Percentiles rank a stretch among this genome's conserved stretches.
Evolutionary conservation across 2,113 vertebrate species (phyloP).

Genomic region (Mesitornis unicolor): DNA sequence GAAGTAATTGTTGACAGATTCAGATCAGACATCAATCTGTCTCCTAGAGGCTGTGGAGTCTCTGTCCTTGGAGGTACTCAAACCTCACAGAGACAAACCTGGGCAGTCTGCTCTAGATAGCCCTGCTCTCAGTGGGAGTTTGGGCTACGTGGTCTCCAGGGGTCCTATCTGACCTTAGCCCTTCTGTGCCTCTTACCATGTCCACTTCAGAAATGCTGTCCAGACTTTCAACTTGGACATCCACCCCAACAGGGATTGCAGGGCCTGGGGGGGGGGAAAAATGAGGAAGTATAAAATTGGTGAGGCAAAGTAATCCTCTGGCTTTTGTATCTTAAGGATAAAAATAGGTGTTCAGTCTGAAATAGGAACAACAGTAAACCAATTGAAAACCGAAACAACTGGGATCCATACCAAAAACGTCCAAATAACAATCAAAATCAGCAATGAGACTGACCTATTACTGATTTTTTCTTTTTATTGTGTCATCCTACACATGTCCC

Average conservation of each 20-base stretch:
- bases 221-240: constrained; percentile 94
- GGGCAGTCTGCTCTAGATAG: neutral
- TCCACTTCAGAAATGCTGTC: constrained; percentile 98
- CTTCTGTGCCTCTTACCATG: constrained; percentile 80
- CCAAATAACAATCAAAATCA: neutral
- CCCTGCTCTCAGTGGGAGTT: neutral
- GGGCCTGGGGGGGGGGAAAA: constrained; percentile 77
- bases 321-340: neutral
- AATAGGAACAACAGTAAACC: neutral
- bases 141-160: neutral
- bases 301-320: neutral
- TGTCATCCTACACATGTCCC: accelerated
- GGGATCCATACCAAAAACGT: neutral
- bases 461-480: neutral
- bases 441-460: neutral
- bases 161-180: neutral
- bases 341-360: neutral
- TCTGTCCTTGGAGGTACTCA: neutral
- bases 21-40: neutral
- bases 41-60: neutral
- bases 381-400: neutral
- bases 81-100: neutral
- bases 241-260: constrained; percentile 92
- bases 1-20: neutral
- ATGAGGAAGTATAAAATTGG: neutral